A percentile compares a stretch with the other conserved stretches of the same genome.
Evolutionary conservation across 2,113 vertebrate species (phyloP).

Genomic region (Neodontobutis hainanensis): DNA sequence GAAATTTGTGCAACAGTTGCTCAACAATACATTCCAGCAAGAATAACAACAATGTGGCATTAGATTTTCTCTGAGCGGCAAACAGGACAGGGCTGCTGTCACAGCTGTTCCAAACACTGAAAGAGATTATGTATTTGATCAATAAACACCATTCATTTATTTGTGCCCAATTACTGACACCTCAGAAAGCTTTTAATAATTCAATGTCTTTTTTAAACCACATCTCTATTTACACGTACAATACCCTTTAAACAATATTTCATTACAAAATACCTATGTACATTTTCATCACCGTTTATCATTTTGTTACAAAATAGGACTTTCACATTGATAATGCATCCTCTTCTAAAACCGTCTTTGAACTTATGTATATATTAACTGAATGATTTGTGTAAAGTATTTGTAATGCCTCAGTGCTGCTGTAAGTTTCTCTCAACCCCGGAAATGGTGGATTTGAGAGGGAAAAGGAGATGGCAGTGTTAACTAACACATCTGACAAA

Average conservation of each 20-base stretch:
- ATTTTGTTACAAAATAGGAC: slow-evolving; percentile 93
- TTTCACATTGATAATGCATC: slow-evolving; percentile 70
- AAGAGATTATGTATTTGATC: slow-evolving; percentile 79
- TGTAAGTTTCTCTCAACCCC: slow-evolving; percentile 34
- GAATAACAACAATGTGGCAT: slow-evolving; percentile 85
- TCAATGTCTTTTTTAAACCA: slow-evolving; percentile 57
- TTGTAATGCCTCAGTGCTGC: slow-evolving; percentile 39
- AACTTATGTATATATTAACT: slow-evolving; percentile 36
- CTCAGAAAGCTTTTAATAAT: slow-evolving; percentile 46
- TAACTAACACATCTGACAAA: slow-evolving; percentile 59
- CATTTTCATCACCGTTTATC: slow-evolving; percentile 72
- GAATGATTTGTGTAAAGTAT: slow-evolving; percentile 34
- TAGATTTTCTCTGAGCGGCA: slow-evolving; percentile 80
- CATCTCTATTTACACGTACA: slow-evolving; percentile 74
- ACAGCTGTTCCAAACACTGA: slow-evolving; percentile 64
- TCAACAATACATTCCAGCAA: slow-evolving; percentile 90
- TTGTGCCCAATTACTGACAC: slow-evolving; percentile 50
- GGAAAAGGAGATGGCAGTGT: slow-evolving; percentile 38
- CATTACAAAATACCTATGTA: slow-evolving; percentile 87
- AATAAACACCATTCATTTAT: slow-evolving; percentile 67
- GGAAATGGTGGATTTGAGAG: slow-evolving; percentile 27
- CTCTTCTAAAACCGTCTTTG: slow-evolving; percentile 52
- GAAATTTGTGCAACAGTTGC: slow-evolving; percentile 88
- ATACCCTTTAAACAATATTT: slow-evolving; percentile 69
- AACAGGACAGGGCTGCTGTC: slow-evolving; percentile 60